Evolutionary conservation across 2,888 invertebrate species (phyloP).

Genomic region (Nomada hirtipes): DNA sequence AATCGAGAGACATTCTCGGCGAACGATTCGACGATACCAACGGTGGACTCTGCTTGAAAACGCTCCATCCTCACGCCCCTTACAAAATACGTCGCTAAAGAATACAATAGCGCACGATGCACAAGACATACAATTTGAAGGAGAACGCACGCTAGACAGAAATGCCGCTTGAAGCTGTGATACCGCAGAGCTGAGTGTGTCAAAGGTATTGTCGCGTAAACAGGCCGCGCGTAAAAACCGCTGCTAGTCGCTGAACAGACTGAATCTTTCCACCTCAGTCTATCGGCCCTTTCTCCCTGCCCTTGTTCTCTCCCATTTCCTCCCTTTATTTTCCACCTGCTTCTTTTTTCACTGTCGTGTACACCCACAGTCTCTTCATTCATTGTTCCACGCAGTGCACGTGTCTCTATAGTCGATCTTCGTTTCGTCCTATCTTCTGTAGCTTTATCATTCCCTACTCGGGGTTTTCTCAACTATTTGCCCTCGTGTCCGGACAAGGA

Average conservation of each 20-base stretch:
- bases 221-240: conserved; percentile 69
- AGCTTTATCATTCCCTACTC: conserved; percentile 43
- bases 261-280: conserved; percentile 54
- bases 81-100: conserved; percentile 34
- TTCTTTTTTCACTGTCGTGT: conserved; percentile 13
- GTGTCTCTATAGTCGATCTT: neutral
- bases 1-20: conserved; percentile 40
- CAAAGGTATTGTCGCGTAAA: conserved; percentile 72
- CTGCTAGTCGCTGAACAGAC: conserved; percentile 67
- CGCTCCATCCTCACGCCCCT: conserved; percentile 20
- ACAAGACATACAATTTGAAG: conserved; percentile 44
- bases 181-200: conserved; percentile 55
- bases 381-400: conserved; percentile 3
- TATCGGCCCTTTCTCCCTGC: conserved; percentile 9
- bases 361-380: conserved; percentile 23
- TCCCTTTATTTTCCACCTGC: neutral
- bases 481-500: conserved; percentile 59
- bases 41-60: conserved; percentile 43
- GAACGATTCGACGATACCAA: conserved; percentile 37
- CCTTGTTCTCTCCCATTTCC: conserved; percentile 4
- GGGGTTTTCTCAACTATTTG: conserved; percentile 67
- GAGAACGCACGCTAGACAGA: conserved; percentile 57
- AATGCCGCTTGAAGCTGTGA: conserved; percentile 54
- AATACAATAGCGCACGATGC: conserved; percentile 50
- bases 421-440: conserved; percentile 31